Percentiles rank a stretch among this genome's conserved stretches.
Conservation (phyloP, 2,888 invertebrate genomes). For the Hymenopus coronatus region DNA sequence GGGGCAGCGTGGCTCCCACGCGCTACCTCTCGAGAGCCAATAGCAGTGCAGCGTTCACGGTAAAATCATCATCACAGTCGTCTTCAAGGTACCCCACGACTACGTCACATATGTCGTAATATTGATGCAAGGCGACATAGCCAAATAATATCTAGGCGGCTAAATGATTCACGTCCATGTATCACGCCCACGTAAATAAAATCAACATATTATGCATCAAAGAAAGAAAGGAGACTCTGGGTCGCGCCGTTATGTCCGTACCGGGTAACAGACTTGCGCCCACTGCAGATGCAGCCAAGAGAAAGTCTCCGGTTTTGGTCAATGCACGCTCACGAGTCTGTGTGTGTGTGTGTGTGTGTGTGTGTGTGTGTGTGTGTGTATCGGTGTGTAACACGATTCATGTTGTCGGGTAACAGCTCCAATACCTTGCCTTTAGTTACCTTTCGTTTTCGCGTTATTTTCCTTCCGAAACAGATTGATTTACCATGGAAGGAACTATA, state of each 20-base stretch:
- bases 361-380: background rate
- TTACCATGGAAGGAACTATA: too few species aligned
- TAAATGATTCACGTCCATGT: background rate
- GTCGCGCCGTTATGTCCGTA: background rate
- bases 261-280: background rate
- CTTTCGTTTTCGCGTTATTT: background rate
- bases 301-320: background rate
- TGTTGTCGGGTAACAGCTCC: background rate
- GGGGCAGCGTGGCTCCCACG: background rate
- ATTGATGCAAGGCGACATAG: background rate
- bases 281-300: background rate
- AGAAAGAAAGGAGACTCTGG: background rate
- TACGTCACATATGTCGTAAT: background rate
- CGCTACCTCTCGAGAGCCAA: background rate
- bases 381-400: background rate
- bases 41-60: background rate
- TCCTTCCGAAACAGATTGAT: too few species aligned
- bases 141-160: background rate
- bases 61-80: background rate
- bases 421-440: background rate
- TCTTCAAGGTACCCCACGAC: background rate
- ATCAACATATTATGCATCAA: background rate
- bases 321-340: background rate
- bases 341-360: background rate
- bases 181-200: background rate